Evolutionary conservation across 2,888 invertebrate species (phyloP), one percentile per base, ranked within the genome.

Genomic region (Amiota communis): DNA sequence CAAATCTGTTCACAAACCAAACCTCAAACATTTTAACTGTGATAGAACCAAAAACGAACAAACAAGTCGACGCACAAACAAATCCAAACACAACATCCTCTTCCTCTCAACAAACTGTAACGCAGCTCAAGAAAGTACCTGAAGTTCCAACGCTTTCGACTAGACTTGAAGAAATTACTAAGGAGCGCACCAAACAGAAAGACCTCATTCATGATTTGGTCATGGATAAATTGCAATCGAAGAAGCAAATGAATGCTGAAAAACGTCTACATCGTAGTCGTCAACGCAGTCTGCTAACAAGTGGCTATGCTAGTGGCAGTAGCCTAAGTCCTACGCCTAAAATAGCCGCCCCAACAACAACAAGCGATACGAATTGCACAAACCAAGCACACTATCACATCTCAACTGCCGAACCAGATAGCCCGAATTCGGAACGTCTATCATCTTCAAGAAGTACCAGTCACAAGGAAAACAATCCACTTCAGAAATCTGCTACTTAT

Each of bases 141-240:
- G 90, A 83, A 87, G 87, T 73, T 91, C 93, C 69, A 91, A 92
- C 93, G 2, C 93, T 93, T 3, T 92, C 92, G 1, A 91, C 93
- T 73, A 94, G 93, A 86, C 91, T 95, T 72, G 94, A 95, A 87
- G 94, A 95, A 90, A 92, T 96, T 51, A 93, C 94, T 77, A 93
- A 94, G 85, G 95, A 96, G 87, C 91, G 96, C 72, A 94, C 94
- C 56, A 94, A 95, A 85, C 96, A 96, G 89, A 96, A 96, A 78
- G 95, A 94, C 87, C 91, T 96, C 46, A 95, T 97, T 65, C 93
- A 96, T 82, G 94, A 96, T 87, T 91, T 97, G 89, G 94, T 97
- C 70, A 93, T 96, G 92, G 95, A 94, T 85, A 94, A 95, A 88
- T 90, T 95, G 81, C 92, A 93, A 80, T 92, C 93, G 2, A 93